Base-by-base conservation (phyloP, 2,888 invertebrate genomes). In the Cataglyphis cursor region DNA sequence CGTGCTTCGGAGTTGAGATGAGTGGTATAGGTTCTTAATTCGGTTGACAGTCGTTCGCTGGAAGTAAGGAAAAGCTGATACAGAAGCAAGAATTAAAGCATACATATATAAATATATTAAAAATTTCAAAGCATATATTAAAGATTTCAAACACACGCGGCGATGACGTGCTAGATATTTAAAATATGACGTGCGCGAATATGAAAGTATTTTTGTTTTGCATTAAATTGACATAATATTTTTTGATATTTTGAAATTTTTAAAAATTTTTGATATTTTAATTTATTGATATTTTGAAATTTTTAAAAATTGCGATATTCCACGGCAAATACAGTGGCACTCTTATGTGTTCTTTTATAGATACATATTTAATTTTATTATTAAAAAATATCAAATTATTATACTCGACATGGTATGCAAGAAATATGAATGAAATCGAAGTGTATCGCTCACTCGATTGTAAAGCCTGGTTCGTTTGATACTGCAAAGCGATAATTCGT, bases 11-110 rank as follows among this genome's bases (percentile, higher is more conserved):
- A 51, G 28, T 21, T 21, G 15, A 31, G 12, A 75, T 35, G 21
- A 18, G 18, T 5, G 48, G 10, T 64, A 21, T 24, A 76, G 24
- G 59, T 80, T 72, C 72, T 80, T 80, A 80, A 72, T 80, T 80
- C 59, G 73, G 59, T 72, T 72, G 73, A 80, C 18, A 15, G 35
- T 44, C 44, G 3, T 80, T 72, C 24, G 28, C 59, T 35, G 59
- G 35, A 80, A 80, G 59, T 35, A 59, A 80, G 78, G 24, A 59
- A n/a, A 51, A 44, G 41, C 18, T 12, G 18, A 18, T 72, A 35
- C 10, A 18, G 12, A 35, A 68, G 31, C 9, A 31, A 31, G 72
- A 44, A 41, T 51, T 18, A 51, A 51, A 51, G 48, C n/a, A 51
- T n/a, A 51, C 8, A 51, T n/a, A 51, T n/a, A n/a, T 18, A 24